phyloP scores from a whole-genome alignment of 2,888 invertebrate species.

The Cantharis rustica region DNA sequence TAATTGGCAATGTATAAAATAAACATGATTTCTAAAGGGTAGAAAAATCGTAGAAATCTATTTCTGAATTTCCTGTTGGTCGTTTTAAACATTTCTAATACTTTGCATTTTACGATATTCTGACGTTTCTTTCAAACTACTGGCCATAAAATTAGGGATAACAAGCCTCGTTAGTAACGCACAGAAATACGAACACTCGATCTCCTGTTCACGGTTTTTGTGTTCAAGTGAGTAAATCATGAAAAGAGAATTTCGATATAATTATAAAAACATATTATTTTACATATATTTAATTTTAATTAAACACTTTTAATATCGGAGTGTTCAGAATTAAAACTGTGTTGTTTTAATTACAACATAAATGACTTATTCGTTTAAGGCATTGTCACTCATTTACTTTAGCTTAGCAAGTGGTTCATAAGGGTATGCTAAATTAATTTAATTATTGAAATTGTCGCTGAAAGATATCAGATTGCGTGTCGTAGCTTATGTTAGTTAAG shows the following conservation, averaged over 20 bases:
- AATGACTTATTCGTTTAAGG: not conserved
- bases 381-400: not conserved
- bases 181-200: slow-evolving; percentile 12
- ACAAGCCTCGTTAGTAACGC: slow-evolving; percentile 16
- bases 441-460: not conserved
- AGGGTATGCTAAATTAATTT: not conserved
- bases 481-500: not conserved
- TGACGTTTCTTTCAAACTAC: slow-evolving; percentile 21
- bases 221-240: not conserved
- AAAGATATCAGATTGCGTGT: not conserved
- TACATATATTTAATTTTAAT: not conserved
- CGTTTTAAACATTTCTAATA: not conserved
- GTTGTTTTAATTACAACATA: not conserved
- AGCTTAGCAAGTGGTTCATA: not conserved
- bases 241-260: not conserved
- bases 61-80: not conserved
- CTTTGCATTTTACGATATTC: slow-evolving; percentile 3
- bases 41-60: not conserved
- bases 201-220: slow-evolving; percentile 10
- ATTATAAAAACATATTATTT: not conserved
- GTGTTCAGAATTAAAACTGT: not conserved
- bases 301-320: not conserved
- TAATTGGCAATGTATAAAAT: not conserved
- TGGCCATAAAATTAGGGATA: slow-evolving; percentile 25
- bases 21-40: not conserved